phyloP scores from a whole-genome alignment of 2,888 invertebrate species.

The Melinaea marsaeus region DNA sequence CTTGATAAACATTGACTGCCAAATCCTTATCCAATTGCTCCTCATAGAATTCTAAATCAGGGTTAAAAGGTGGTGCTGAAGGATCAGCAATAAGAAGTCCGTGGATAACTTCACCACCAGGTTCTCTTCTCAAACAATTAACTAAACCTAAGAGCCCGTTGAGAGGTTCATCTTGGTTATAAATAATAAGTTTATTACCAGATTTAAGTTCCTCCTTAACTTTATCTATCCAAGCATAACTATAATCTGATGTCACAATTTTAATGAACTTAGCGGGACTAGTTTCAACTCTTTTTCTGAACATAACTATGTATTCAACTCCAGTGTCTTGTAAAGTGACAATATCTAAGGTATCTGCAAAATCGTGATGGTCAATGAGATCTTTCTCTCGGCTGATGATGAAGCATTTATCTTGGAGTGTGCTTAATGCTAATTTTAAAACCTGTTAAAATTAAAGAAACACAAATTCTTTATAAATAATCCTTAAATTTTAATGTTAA shows the following conservation, averaged over 20 bases:
- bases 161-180: slow-evolving; percentile 81
- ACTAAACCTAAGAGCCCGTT: slow-evolving; percentile 93
- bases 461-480: slow-evolving; percentile 5
- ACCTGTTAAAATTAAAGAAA: slow-evolving; percentile 43
- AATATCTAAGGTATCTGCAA: slow-evolving; percentile 67
- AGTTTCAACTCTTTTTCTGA: slow-evolving; percentile 68
- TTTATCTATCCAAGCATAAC: slow-evolving; percentile 75
- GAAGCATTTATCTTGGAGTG: slow-evolving; percentile 48
- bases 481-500: neutral
- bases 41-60: slow-evolving; percentile 80
- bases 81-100: slow-evolving; percentile 81
- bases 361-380: slow-evolving; percentile 63
- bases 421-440: slow-evolving; percentile 63
- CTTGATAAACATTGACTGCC: slow-evolving; percentile 85
- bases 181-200: slow-evolving; percentile 78
- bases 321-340: too few species aligned
- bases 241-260: slow-evolving; percentile 56
- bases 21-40: slow-evolving; percentile 84
- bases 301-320: slow-evolving; percentile 47
- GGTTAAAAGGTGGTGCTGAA: slow-evolving; percentile 81
- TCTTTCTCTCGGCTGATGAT: slow-evolving; percentile 76
- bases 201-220: slow-evolving; percentile 63
- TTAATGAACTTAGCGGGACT: slow-evolving; percentile 70
- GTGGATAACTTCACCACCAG: slow-evolving; percentile 81
- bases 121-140: slow-evolving; percentile 90